Conservation (phyloP, 2,797 vertebrate species). For the Fratercula arctica region DNA sequence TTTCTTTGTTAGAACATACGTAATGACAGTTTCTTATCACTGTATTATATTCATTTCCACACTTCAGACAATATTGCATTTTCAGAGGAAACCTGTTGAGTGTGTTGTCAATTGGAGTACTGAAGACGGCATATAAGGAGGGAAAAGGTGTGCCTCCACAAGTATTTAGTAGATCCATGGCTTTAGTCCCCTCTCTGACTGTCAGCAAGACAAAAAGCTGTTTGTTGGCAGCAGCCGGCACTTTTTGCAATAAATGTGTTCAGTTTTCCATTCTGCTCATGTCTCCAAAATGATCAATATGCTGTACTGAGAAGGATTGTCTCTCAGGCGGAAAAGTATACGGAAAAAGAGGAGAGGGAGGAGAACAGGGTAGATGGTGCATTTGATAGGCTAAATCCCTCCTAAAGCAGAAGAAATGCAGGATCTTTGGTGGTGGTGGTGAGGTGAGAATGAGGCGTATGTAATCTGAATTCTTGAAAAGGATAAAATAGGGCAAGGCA, state of each 20-base stretch:
- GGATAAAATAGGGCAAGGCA: not conserved
- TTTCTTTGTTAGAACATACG: not conserved
- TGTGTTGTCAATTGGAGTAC: not conserved
- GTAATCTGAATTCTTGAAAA: not conserved
- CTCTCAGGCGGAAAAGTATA: not conserved
- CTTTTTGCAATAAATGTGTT: not conserved
- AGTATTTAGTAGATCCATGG: not conserved
- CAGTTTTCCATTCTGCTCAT: not conserved
- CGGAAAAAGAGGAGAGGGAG: not conserved
- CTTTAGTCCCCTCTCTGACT: not conserved
- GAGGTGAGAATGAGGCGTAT: fast-evolving
- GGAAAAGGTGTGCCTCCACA: not conserved
- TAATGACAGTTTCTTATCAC: not conserved
- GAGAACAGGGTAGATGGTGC: not conserved
- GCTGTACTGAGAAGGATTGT: not conserved
- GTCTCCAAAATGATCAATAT: not conserved
- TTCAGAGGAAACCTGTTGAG: not conserved
- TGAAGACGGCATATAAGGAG: not conserved
- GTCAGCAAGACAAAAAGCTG: not conserved
- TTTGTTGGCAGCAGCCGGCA: not conserved
- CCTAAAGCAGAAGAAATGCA: not conserved
- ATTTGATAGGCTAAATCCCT: not conserved
- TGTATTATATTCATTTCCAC: not conserved
- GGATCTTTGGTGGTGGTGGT: not conserved
- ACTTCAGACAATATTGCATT: not conserved